These are phyloP conservation scores for Lycophotia porphyrea DNA, from an alignment of 2,888 invertebrate genomes.

Conservation along the genomic window DNA sequence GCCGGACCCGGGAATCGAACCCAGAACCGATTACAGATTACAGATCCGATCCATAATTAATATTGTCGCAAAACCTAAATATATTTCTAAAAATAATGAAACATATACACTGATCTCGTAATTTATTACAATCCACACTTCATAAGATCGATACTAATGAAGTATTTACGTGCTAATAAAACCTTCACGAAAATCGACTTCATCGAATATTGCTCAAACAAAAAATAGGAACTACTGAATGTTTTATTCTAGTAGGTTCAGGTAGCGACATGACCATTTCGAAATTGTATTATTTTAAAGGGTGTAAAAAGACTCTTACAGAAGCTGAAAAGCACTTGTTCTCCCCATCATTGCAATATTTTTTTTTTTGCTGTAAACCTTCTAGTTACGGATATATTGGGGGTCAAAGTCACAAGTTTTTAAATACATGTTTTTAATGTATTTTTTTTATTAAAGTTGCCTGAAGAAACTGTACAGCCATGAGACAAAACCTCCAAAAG, in stretches of 20 bases:
- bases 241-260: constrained; percentile 40
- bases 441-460: neutral
- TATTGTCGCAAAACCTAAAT: neutral
- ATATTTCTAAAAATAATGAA: constrained; percentile 22
- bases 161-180: constrained; percentile 56
- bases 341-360: too few relatives aligned
- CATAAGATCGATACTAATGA: constrained; percentile 58
- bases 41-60: neutral
- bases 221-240: constrained; percentile 52
- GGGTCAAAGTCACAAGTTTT: too few relatives aligned
- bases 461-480: neutral
- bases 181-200: constrained; percentile 44
- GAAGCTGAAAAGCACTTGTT: too few relatives aligned
- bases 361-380: too few relatives aligned
- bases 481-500: neutral
- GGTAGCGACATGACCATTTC: neutral
- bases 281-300: neutral
- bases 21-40: neutral
- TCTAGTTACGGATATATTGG: too few relatives aligned
- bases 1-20: neutral
- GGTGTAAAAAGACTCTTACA: too few relatives aligned
- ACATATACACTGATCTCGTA: constrained; percentile 21
- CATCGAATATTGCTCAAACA: constrained; percentile 53
- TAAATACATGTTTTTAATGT: too few relatives aligned
- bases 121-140: constrained; percentile 43